Conservation (phyloP, 2,797 vertebrate species). For the Dendrocincla tyrannina region DNA sequence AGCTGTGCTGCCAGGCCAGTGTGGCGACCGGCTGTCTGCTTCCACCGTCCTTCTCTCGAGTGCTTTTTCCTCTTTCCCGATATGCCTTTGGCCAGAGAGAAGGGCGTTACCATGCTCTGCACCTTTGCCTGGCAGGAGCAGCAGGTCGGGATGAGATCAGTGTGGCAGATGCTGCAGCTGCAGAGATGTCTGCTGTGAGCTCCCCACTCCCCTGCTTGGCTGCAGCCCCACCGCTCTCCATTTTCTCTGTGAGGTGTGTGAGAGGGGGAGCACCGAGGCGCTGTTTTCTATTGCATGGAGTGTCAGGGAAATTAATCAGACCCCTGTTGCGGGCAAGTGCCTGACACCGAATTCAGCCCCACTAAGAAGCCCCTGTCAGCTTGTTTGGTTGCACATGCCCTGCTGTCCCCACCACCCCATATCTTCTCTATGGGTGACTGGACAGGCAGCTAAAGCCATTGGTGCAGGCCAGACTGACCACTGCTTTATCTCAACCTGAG, state of each 20-base stretch:
- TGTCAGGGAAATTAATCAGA: background rate
- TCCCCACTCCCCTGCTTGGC: background rate
- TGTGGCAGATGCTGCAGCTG: background rate
- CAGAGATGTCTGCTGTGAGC: background rate
- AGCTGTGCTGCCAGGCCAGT: background rate
- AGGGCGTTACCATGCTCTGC: background rate
- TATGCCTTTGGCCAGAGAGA: background rate
- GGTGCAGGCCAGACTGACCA: background rate
- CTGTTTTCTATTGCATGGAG: background rate
- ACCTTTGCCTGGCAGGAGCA: background rate
- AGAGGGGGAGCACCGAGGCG: background rate
- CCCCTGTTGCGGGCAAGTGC: accelerated
- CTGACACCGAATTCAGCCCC: background rate
- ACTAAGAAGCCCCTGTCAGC: background rate
- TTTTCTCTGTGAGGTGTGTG: background rate
- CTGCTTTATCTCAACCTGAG: background rate
- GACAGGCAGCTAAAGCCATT: background rate
- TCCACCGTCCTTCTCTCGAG: background rate
- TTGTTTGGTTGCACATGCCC: background rate
- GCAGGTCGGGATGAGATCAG: background rate
- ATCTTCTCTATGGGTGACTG: background rate
- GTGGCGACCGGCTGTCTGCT: background rate
- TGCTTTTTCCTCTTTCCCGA: background rate
- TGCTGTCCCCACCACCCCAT: background rate
- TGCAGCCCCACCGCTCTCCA: background rate